phyloP scores from a whole-genome alignment of 2,888 invertebrate species.

The Cheiracanthium punctorium region DNA sequence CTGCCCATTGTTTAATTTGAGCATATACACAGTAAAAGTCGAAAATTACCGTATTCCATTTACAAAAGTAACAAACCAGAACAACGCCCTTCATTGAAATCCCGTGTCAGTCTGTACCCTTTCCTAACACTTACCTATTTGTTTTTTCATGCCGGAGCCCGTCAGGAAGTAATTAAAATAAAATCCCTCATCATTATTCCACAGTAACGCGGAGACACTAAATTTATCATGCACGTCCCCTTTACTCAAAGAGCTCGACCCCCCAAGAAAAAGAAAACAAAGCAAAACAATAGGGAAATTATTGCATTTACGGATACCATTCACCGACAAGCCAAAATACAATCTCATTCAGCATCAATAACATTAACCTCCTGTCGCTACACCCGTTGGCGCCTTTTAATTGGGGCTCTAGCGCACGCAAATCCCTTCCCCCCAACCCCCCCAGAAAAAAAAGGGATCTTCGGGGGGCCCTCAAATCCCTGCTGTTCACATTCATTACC shows the following conservation, averaged over 20 bases:
- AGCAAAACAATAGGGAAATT: not conserved
- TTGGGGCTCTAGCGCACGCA: not conserved
- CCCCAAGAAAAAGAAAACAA: not conserved
- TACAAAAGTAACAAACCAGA: too few relatives aligned
- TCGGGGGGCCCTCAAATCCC: not conserved
- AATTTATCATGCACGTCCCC: not conserved
- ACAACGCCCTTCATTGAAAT: too few relatives aligned
- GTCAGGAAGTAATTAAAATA: not conserved
- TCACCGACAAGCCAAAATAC: not conserved
- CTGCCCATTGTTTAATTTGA: too few relatives aligned
- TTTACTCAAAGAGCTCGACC: too few relatives aligned
- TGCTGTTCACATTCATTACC: not conserved
- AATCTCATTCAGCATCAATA: not conserved
- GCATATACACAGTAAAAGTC: too few relatives aligned
- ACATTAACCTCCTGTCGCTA: slow-evolving; percentile 8
- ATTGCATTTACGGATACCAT: not conserved
- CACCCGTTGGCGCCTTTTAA: slow-evolving; percentile 15
- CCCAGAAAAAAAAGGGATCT: not conserved
- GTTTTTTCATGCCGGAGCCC: too few relatives aligned
- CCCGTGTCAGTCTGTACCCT: too few relatives aligned
- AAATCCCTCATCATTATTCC: not conserved
- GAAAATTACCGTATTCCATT: too few relatives aligned
- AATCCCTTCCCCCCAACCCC: not conserved
- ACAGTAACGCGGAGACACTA: not conserved
- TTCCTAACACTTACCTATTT: too few relatives aligned